A percentile compares a stretch with the other conserved stretches of the same genome.
These are phyloP conservation scores for Thamnophis sirtalis DNA, from an alignment of 2,113 vertebrate genomes.

Conservation along the genomic window DNA sequence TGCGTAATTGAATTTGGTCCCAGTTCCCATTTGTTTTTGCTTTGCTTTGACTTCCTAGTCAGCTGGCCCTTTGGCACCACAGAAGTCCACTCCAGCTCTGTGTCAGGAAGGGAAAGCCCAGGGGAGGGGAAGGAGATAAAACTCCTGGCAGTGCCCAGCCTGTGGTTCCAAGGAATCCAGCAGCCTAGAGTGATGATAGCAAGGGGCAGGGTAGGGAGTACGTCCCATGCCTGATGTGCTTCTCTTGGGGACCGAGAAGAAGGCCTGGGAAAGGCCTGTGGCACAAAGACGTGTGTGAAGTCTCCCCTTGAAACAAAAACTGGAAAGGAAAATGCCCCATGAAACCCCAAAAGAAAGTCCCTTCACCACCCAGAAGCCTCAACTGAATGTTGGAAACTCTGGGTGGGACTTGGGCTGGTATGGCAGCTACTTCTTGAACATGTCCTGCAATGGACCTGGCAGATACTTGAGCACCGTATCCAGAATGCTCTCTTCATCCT, in stretches of 20 bases:
- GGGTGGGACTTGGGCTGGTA: constrained; percentile 30
- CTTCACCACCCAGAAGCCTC: neutral
- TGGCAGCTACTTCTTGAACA: constrained; percentile 94
- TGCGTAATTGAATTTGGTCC: constrained; percentile 64
- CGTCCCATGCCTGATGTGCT: neutral
- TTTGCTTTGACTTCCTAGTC: constrained; percentile 16
- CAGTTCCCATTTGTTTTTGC: constrained; percentile 30
- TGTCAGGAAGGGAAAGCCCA: neutral
- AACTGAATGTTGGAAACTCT: constrained; percentile 10
- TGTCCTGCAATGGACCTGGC: constrained; percentile 94
- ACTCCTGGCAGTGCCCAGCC: constrained; percentile 13
- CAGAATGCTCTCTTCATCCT: constrained; percentile 95
- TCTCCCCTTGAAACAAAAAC: constrained; percentile 51
- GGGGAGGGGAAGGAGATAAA: neutral
- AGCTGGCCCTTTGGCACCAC: constrained; percentile 44
- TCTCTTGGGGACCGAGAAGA: neutral
- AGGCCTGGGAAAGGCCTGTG: neutral
- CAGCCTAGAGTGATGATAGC: constrained; percentile 13
- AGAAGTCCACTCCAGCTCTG: constrained; percentile 28
- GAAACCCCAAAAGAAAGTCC: neutral
- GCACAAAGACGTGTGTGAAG: constrained; percentile 43
- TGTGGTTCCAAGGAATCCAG: neutral
- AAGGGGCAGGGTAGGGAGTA: neutral
- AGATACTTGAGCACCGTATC: constrained; percentile 98
- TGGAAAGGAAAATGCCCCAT: neutral